A percentile compares a stretch with the other conserved stretches of the same genome.
Evolutionary conservation across 2,797 vertebrate genomes (phyloP).

Genomic region (Monodelphis domestica): DNA sequence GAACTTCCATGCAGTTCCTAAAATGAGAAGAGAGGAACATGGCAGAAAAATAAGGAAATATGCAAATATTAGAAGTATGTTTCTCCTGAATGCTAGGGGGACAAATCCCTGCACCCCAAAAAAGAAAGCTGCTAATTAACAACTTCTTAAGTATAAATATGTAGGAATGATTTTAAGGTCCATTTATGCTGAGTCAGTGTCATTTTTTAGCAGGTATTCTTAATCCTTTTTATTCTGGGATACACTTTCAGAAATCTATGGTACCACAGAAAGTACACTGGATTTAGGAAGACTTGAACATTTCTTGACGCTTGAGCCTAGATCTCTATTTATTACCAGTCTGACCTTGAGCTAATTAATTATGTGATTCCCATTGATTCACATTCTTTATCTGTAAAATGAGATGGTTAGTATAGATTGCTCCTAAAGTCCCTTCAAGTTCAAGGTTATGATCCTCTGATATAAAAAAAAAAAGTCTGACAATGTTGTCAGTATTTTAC

Average conservation of each 20-base stretch:
- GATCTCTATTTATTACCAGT: not conserved
- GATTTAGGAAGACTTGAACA: not conserved
- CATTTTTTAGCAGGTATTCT: slow-evolving; percentile 39
- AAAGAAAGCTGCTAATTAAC: slow-evolving; percentile 28
- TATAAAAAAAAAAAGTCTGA: not conserved
- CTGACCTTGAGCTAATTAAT: not conserved
- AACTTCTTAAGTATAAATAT: slow-evolving; percentile 2
- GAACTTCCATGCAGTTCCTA: slow-evolving; percentile 85
- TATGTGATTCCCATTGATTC: not conserved
- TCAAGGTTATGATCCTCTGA: slow-evolving; percentile 11
- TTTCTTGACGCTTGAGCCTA: not conserved
- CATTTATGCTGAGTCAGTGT: slow-evolving; percentile 6
- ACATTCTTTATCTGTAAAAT: slow-evolving; percentile 10
- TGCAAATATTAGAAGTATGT: not conserved
- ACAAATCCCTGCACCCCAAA: not conserved
- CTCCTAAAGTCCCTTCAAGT: not conserved
- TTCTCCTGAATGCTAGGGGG: not conserved
- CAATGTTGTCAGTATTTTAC: not conserved
- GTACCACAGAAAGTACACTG: not conserved
- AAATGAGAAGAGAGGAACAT: slow-evolving; percentile 54
- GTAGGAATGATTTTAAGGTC: not conserved
- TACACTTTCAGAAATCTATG: not conserved
- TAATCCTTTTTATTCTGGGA: not conserved
- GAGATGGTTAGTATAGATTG: not conserved
- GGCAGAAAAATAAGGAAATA: slow-evolving; percentile 31